Base-by-base conservation (phyloP, 2,113 vertebrate species). In the Semnornis frantzii region DNA sequence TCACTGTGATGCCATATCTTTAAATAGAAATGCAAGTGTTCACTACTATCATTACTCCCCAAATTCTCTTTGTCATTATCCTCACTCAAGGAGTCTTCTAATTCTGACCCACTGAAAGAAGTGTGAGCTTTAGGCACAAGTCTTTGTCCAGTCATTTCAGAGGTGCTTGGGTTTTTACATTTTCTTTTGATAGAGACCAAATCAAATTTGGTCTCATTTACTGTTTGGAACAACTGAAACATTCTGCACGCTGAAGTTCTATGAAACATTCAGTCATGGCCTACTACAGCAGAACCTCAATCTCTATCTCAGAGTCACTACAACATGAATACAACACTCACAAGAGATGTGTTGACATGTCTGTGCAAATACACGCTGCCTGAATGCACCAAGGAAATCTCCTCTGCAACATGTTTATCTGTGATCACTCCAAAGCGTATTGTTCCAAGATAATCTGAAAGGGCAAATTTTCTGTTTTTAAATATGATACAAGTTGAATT, bases 351-450 rank as follows among this genome's bases (percentile, higher is more conserved):
- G 97, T 99, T 99, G 91, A 98, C 97, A 77, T 98, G 98, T 82
- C 99, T 98, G 96, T 99, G 98, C 94, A 99, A 97, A 95, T 99
- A 99, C 92, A 99, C 97, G 0, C 97, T 98, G 97, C 98, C 98
- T 30, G 99, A 98, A 50, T 97, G 97, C 71, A 81, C 95, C 80
- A 99, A 87, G 3, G 98, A 98, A 85, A 99, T 97, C 89, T 98
- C 97, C 92, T 98, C 96, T 19, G 99, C 99, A 89, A 99, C 98
- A 21, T 85, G 97, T 86, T 89, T 98, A 96, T 97, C 98, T 3
- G 99, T 99, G 94, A 99, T 98, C 90, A 99, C 98, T 55, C 98
- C 99, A 68, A 99, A 99, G 81, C 98, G 98, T n/a, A 99, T 85
- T 21, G 97, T 98, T 74, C 98, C 99, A 59, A 98, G 98, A 96